Base-by-base conservation (phyloP, 2,113 vertebrate genomes). In the Girardinichthys multiradiatus region DNA sequence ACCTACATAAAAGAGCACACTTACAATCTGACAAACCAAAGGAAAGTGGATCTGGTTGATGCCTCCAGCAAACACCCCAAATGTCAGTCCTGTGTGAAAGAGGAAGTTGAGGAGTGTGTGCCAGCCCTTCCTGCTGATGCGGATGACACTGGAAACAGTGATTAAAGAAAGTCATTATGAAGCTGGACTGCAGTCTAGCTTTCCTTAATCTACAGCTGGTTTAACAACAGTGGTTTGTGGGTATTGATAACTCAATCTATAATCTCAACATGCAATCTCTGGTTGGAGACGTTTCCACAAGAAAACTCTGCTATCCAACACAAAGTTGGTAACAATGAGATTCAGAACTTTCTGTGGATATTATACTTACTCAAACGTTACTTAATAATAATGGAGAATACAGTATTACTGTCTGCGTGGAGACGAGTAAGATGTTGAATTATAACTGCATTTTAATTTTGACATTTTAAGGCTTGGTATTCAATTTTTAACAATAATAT, bases 41-140 rank as follows among this genome's bases (percentile, higher is more conserved):
- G 96, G 97, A 77, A 95, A 91, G 85, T 94, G 93, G 92, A 97
- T 95, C 84, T 96, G 97, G 88, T 99, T 98, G 92, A 99, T 96
- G 91, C 98, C 98, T n/a, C 95, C 96, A 14, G 98, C 97, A 69
- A 98, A 99, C 80, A 95, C 94, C 31, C 96, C 94, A 92, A 97
- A 98, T 0, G 97, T 98, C 84, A 98, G 94, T 66, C 96, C 96
- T 1, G 95, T 95, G 73, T 98, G 96, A 78, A 98, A 95, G 73
- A 97, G 97, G 91, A 99, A 95, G 87, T 99, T 99, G 83, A 99
- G 93, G 54, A 99, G 96, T 63, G 94, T 94, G 86, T 99, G 98
- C 94, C 98, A 96, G 84, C 96, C 96, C 83, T 95, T 96, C 76
- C 95, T 96, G 91, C 95, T 98, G 94, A 99, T 98, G 73, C 95